These are phyloP conservation scores for Calliscelio sp. DNA, from an alignment of 2,888 invertebrate genomes.

Conservation along the genomic window DNA sequence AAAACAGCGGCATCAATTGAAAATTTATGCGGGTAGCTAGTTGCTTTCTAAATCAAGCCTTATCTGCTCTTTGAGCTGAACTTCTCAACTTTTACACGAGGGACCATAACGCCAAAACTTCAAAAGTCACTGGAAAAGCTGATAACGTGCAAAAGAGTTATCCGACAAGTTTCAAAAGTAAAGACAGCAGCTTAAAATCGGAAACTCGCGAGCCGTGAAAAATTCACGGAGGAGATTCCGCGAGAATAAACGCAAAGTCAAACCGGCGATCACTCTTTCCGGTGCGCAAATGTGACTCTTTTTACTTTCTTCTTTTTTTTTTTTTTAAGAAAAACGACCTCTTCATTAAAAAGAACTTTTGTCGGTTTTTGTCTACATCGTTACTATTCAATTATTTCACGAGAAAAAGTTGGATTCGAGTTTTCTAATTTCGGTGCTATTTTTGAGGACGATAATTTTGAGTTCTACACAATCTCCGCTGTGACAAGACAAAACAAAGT, in stretches of 20 bases:
- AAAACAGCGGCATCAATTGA: slow-evolving; percentile 60
- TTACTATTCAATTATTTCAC: slow-evolving; percentile 55
- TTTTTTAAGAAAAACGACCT: slow-evolving; percentile 46
- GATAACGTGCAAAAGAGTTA: slow-evolving; percentile 74
- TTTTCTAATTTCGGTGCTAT: slow-evolving; percentile 9
- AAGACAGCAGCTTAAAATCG: slow-evolving; percentile 72
- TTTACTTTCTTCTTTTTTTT: slow-evolving; percentile 9
- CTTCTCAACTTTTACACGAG: slow-evolving; percentile 64
- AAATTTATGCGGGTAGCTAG: slow-evolving; percentile 68
- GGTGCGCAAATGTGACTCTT: slow-evolving; percentile 31
- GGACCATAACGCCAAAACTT: slow-evolving; percentile 65
- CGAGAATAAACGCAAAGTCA: slow-evolving; percentile 60
- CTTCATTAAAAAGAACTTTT: slow-evolving; percentile 51
- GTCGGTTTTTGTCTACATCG: slow-evolving; percentile 25
- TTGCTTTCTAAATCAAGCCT: slow-evolving; percentile 73
- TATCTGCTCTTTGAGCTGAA: slow-evolving; percentile 64
- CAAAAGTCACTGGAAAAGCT: slow-evolving; percentile 72
- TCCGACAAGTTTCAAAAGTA: slow-evolving; percentile 71
- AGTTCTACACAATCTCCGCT: slow-evolving; percentile 41
- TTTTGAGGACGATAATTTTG: slow-evolving; percentile 4
- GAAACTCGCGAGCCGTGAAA: slow-evolving; percentile 64
- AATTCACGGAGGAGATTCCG: slow-evolving; percentile 60
- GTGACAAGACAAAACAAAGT: slow-evolving; percentile 4
- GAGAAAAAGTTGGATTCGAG: too few relatives aligned
- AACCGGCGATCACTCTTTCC: slow-evolving; percentile 37